Evolutionary conservation across 2,113 vertebrate genomes (phyloP), one percentile per base, ranked within the genome.

Genomic region (Muntiacus muntjak): DNA sequence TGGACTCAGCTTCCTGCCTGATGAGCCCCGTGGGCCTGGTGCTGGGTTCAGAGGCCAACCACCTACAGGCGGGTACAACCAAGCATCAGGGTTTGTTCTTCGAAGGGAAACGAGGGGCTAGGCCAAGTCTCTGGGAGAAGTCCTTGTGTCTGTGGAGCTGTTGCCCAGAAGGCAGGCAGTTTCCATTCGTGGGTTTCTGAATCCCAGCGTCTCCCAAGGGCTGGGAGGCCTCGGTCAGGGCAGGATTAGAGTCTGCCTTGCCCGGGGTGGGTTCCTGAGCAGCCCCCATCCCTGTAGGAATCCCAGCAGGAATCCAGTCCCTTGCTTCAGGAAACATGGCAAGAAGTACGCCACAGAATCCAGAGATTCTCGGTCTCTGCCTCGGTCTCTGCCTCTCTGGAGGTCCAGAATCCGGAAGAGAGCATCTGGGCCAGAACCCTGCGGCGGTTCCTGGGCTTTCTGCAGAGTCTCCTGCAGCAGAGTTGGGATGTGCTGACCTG

Each of bases 241-340:
- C 58, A 50, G 55, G 28, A 60, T 23, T 28, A 26, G 28, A n/a
- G 19, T 5, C 67, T 8, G 7, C 17, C 4, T 2, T 1, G 0
- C 19, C 15, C 1, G 0, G 0, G 26, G 4, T 0, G 2, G 21
- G 81, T 33, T 19, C 25, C 33, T 16, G 13, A 82, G 26, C 1
- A 10, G 1, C 0, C 15, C 58, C 14, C 28, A 3, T 60, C 58
- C 58, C 12, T 60, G 26, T 12, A 14, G 28, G 28, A 62, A 30
- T 62, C 28, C 30, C 13, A 30, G 60, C 28, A 62, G 30, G 30
- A 33, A 7, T 64, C 62, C 15, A 16, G 14, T 64, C 15, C 30
- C 7, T n/a, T 64, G 3, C 62, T 64, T 64, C 15, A 0, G 30
- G 1, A 64, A n/a, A 15, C 1, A 1, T 0, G 0, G 15, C 62